A percentile compares a stretch with the other conserved stretches of the same genome.
These are phyloP conservation scores for Zaprionus taronus DNA, from an alignment of 1,140 invertebrate species.

Conservation along the genomic window DNA sequence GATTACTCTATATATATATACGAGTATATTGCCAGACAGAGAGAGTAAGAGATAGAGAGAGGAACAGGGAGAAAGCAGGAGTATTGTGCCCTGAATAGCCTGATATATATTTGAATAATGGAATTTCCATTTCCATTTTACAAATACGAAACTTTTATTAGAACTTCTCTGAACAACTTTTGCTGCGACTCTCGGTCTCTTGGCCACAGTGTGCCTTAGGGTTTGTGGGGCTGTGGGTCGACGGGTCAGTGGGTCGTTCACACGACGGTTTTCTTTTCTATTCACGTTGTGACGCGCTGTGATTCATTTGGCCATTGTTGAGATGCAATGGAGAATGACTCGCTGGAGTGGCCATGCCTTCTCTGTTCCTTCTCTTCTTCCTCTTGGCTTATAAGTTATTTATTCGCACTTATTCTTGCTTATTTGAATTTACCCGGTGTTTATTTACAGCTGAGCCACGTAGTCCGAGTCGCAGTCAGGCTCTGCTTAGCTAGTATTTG, in stretches of 20 bases:
- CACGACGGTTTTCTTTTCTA: constrained; percentile 34
- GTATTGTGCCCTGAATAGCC: neutral
- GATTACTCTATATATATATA: neutral
- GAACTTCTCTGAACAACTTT: neutral
- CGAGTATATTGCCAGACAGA: neutral
- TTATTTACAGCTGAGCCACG: constrained; percentile 77
- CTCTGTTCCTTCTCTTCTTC: constrained; percentile 16
- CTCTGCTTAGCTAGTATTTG: constrained; percentile 46
- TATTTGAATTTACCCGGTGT: constrained; percentile 76
- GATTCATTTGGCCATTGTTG: constrained; percentile 63
- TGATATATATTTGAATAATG: constrained; percentile 6
- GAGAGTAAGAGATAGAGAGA: neutral
- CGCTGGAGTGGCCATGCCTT: constrained; percentile 44
- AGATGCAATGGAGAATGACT: constrained; percentile 53
- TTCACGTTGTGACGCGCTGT: constrained; percentile 62
- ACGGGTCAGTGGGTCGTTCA: constrained; percentile 53
- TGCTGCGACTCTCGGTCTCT: neutral
- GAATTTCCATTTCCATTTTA: constrained; percentile 7
- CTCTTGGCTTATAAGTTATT: constrained; percentile 66
- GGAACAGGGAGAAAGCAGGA: neutral
- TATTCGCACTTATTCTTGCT: constrained; percentile 77
- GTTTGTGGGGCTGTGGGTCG: constrained; percentile 31
- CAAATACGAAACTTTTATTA: constrained; percentile 7
- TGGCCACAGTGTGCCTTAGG: constrained; percentile 16
- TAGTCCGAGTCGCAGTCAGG: constrained; percentile 24